phyloP scores from a whole-genome alignment of 2,113 vertebrate genomes.

The Oreochromis spilurus region DNA sequence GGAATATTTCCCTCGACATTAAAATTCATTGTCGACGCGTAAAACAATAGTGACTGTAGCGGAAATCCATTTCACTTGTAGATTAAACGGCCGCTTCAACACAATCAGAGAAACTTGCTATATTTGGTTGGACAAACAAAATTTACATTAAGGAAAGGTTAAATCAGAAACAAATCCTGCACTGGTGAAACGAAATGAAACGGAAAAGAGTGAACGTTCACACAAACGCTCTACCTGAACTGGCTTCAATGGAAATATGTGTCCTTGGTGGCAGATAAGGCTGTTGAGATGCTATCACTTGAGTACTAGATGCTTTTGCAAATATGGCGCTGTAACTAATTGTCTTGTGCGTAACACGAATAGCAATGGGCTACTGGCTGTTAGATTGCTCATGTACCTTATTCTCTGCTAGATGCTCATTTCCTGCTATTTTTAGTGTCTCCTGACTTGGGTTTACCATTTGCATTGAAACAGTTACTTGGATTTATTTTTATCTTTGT shows the following conservation, averaged over 20 bases:
- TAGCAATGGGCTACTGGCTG: not conserved
- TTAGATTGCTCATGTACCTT: not conserved
- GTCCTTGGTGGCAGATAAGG: not conserved
- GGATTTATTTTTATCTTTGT: not conserved
- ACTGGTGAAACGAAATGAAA: not conserved
- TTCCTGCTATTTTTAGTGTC: not conserved
- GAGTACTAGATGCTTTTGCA: not conserved
- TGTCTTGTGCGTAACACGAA: not conserved
- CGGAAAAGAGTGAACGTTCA: not conserved
- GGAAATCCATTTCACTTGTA: not conserved
- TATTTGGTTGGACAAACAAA: not conserved
- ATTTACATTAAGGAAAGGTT: not conserved
- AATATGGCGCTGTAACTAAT: not conserved
- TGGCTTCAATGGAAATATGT: not conserved
- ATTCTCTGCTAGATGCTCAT: not conserved
- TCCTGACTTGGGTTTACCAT: not conserved
- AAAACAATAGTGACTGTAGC: not conserved
- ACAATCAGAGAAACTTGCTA: not conserved
- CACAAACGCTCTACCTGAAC: not conserved
- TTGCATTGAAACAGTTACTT: not conserved
- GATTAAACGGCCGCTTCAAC: not conserved
- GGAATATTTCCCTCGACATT: not conserved
- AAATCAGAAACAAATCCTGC: not conserved
- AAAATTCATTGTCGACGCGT: not conserved
- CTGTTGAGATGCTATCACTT: not conserved